phyloP scores from a whole-genome alignment of 2,888 invertebrate species.

The Actias luna region DNA sequence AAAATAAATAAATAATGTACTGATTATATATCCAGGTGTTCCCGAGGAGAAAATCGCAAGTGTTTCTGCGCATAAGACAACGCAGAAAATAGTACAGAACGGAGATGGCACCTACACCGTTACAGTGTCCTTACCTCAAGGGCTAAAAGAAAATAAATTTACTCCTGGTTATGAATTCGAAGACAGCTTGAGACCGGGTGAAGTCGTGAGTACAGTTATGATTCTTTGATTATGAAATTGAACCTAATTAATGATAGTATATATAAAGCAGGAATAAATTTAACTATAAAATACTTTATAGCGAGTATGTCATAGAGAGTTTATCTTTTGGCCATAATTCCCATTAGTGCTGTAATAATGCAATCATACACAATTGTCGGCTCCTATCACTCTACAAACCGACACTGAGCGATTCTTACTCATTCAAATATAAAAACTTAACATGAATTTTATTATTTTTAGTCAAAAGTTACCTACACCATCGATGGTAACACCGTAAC shows the following conservation, averaged over 20 bases:
- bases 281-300: too few species aligned
- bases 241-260: too few species aligned
- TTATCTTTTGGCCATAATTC: too few species aligned
- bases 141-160: constrained; percentile 37
- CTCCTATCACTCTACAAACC: too few species aligned
- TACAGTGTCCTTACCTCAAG: constrained; percentile 22
- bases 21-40: constrained; percentile 28
- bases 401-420: too few species aligned
- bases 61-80: constrained; percentile 26
- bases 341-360: too few species aligned
- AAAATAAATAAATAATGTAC: too few species aligned
- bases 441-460: constrained; percentile 20
- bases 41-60: constrained; percentile 34
- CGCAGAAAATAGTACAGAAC: constrained; percentile 38
- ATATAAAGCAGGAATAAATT: too few species aligned
- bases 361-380: too few species aligned
- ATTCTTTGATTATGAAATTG: too few species aligned
- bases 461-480: constrained; percentile 51
- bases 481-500: constrained; percentile 52
- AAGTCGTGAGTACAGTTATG: constrained; percentile 29
- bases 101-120: constrained; percentile 44
- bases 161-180: constrained; percentile 52
- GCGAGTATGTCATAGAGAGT: too few species aligned
- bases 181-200: constrained; percentile 28
- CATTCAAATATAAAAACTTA: not conserved